Evolutionary conservation across 2,888 invertebrate genomes (phyloP), one percentile per base, ranked within the genome.

Genomic region (Theretra japonica): DNA sequence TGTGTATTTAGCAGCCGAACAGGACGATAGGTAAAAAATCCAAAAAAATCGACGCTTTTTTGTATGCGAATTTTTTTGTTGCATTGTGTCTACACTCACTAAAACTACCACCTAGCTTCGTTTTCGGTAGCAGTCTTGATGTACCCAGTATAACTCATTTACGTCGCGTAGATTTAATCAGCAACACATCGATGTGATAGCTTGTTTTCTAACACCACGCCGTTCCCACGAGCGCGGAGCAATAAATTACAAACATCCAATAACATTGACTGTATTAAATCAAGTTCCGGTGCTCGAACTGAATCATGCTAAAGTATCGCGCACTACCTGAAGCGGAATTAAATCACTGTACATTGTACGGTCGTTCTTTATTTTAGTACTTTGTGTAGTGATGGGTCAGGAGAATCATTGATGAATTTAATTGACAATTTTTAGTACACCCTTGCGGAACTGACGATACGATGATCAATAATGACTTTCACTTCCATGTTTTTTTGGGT

Each of bases 211-310:
- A 53, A 68, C 59, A 68, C 33, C 50, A 69, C 68, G 53, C 62
- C 60, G 58, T 93, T 93, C 93, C 89, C 93, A 94, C 93, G 93
- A 86, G 78, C 78, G 82, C 84, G 80, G 80, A 82, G 83, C 82
- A 81, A 92, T 94, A 93, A 93, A 93, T 93, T 89, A 89, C 86
- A 83, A 81, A 84, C 88, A 90, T 89, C 89, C 93, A 91, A 92
- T 93, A 94, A 89, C 89, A 88, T 82, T 88, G 90, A 89, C 83
- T 82, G 23, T 65, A 91, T 90, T 92, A 92, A 91, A 92, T 91
- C 89, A 90, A 86, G 88, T 85, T 86, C 86, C 86, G 72, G 87
- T 84, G 84, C 80, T 75, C 83, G 85, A 85, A 85, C 84, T 78
- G 82, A 81, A 83, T 86, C 85, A 82, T 85, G 84, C 87, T 87